Conservation (phyloP, 2,113 vertebrate species). For the Camelus bactrianus region DNA sequence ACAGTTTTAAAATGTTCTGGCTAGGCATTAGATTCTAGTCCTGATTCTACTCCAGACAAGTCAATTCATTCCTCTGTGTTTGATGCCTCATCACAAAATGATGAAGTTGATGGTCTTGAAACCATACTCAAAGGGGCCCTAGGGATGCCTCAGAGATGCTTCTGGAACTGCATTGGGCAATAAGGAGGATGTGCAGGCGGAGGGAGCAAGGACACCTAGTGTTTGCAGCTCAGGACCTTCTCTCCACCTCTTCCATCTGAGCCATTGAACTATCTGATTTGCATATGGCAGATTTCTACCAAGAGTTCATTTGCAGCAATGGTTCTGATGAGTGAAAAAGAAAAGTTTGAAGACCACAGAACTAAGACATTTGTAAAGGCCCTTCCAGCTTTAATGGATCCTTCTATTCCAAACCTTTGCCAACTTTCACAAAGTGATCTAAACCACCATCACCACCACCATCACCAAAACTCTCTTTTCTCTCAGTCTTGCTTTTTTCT, state of each 20-base stretch:
- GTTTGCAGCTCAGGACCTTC: not conserved
- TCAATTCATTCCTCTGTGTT: not conserved
- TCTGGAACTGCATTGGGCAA: not conserved
- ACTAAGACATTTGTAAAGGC: not conserved
- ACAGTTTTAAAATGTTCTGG: not conserved
- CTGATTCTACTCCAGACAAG: not conserved
- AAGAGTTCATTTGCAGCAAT: constrained; percentile 3
- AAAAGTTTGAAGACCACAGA: not conserved
- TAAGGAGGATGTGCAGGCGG: not conserved
- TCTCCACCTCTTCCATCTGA: not conserved
- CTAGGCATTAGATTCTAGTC: not conserved
- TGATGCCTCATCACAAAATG: constrained; percentile 16
- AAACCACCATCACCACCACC: not conserved
- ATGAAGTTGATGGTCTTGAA: not conserved
- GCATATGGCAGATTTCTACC: not conserved
- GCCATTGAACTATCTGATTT: not conserved
- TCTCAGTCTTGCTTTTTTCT: not conserved
- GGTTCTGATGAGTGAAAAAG: not conserved
- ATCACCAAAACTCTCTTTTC: not conserved
- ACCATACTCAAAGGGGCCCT: not conserved
- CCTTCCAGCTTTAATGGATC: not conserved
- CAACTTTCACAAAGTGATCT: not conserved
- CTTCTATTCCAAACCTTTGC: not conserved
- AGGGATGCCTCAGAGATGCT: not conserved
- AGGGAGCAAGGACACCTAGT: not conserved